phyloP scores from a whole-genome alignment of 2,797 vertebrate genomes.

The Oreonectes daqikongensis region DNA sequence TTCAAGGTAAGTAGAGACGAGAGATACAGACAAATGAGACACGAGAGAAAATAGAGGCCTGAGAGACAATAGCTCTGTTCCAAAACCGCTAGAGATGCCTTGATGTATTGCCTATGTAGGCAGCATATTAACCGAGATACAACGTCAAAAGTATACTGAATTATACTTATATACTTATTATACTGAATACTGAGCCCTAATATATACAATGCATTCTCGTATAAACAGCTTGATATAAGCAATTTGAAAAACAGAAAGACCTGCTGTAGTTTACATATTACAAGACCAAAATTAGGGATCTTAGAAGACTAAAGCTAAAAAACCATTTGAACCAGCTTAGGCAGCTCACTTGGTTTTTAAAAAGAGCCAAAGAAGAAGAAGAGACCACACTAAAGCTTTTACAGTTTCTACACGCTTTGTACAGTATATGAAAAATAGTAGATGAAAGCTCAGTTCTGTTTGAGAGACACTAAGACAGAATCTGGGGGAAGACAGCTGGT shows the following conservation, averaged over 20 bases:
- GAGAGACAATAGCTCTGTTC: slow-evolving; percentile 5
- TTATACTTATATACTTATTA: too few relatives aligned
- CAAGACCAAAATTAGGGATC: too few relatives aligned
- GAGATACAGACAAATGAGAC: slow-evolving; percentile 76
- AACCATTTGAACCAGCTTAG: not conserved
- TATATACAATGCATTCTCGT: not conserved
- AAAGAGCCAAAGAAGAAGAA: not conserved
- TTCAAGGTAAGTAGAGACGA: slow-evolving; percentile 69
- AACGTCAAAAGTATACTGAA: not conserved
- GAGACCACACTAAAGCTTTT: not conserved
- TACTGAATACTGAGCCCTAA: too few relatives aligned
- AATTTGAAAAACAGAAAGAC: not conserved
- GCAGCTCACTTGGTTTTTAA: not conserved
- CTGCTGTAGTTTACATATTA: too few relatives aligned
- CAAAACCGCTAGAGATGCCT: not conserved
- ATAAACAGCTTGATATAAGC: not conserved
- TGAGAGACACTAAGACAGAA: not conserved
- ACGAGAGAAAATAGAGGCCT: slow-evolving; percentile 59
- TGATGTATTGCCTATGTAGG: not conserved
- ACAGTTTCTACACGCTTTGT: not conserved
- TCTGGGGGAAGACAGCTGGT: not conserved
- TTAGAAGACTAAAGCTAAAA: not conserved
- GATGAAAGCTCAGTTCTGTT: not conserved
- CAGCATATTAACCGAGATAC: not conserved
- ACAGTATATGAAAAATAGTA: not conserved